Evolutionary conservation across 2,113 vertebrate genomes (phyloP).

Genomic region (Eubucco bourcierii): DNA sequence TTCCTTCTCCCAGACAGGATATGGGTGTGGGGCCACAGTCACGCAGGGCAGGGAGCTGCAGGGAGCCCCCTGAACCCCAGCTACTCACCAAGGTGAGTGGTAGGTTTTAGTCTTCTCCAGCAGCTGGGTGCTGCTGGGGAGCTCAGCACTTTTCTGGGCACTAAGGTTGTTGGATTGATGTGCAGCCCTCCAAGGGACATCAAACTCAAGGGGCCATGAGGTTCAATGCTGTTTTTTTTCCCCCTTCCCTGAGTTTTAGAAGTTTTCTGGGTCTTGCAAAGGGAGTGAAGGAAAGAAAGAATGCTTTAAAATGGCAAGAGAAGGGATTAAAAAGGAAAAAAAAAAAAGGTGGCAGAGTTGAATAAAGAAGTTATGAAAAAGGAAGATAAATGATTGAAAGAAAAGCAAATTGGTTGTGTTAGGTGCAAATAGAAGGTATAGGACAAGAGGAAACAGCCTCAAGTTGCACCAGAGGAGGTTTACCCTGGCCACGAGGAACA

Average conservation of each 20-base stretch:
- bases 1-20: constrained; percentile 74
- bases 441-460: no score
- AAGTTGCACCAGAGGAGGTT: no score
- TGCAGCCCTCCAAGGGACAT: background rate
- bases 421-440: fast-evolving
- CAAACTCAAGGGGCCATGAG: background rate
- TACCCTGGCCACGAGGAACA: no score
- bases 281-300: background rate
- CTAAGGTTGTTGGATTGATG: background rate
- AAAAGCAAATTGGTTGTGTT: background rate
- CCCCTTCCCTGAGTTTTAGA: background rate
- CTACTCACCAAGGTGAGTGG: background rate
- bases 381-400: background rate
- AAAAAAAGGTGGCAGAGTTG: background rate
- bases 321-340: fast-evolving
- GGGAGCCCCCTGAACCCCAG: background rate
- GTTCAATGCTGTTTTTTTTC: background rate
- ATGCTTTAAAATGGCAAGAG: fast-evolving
- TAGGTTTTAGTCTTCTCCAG: background rate
- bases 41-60: background rate
- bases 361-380: background rate
- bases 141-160: background rate
- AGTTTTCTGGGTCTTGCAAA: background rate
- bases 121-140: background rate
- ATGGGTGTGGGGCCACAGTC: constrained; percentile 64